phyloP scores from a whole-genome alignment of 2,113 vertebrate genomes.

The Leptosomus discolor region DNA sequence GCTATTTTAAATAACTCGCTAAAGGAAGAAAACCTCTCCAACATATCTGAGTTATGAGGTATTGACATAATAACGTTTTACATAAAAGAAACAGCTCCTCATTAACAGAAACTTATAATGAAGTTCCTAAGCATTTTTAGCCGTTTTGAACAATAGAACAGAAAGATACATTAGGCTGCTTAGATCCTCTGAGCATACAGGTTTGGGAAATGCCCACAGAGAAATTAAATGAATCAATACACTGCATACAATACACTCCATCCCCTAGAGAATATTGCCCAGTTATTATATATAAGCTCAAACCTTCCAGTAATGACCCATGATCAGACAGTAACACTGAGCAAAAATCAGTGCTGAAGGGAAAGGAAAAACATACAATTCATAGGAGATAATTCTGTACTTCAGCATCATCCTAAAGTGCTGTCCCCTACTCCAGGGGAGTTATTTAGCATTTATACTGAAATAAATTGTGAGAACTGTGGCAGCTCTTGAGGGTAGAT shows the following conservation, averaged over 20 bases:
- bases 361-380: neutral
- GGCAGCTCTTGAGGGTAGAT: neutral
- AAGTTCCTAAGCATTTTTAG: neutral
- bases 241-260: neutral
- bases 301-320: neutral
- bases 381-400: neutral
- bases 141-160: neutral
- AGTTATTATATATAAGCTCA: neutral
- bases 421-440: neutral
- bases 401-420: neutral
- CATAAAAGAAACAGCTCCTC: neutral
- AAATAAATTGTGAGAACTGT: neutral
- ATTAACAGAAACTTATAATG: neutral
- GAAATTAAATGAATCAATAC: neutral
- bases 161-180: neutral
- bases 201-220: neutral
- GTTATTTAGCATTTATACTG: neutral
- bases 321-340: neutral
- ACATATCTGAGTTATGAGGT: neutral
- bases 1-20: constrained; percentile 35
- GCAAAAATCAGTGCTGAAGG: neutral
- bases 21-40: constrained; percentile 9
- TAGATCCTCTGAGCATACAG: neutral
- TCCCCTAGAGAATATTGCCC: neutral
- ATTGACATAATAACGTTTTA: neutral